Evolutionary conservation across 2,113 vertebrate genomes (phyloP).

Genomic region (Antidorcas marsupialis): DNA sequence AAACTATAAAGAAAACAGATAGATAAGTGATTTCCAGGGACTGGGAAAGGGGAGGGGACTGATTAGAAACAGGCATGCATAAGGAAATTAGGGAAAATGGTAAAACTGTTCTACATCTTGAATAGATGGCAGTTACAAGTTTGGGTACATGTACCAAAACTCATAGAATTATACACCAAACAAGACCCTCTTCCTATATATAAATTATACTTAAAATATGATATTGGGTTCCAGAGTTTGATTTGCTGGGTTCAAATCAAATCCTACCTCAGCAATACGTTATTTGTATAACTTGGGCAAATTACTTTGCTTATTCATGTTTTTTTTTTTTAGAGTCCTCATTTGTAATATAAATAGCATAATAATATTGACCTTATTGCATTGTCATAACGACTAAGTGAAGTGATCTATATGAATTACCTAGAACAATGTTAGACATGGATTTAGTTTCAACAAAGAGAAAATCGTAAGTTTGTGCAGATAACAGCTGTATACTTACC

Average conservation of each 20-base stretch:
- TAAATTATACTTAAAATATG: background rate
- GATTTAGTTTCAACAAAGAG: background rate
- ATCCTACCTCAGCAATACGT: background rate
- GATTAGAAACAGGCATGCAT: background rate
- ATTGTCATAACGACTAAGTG: background rate
- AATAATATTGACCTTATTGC: background rate
- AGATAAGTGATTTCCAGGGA: background rate
- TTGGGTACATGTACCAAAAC: background rate
- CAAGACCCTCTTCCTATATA: background rate
- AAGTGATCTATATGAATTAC: background rate
- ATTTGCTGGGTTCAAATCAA: background rate
- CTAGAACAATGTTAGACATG: background rate
- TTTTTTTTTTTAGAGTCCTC: background rate
- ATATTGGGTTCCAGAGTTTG: background rate
- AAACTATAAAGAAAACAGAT: background rate
- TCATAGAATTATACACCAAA: background rate
- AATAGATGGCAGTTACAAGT: background rate
- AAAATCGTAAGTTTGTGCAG: background rate
- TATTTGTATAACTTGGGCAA: background rate
- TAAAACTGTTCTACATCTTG: background rate
- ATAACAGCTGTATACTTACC: background rate
- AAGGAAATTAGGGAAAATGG: background rate
- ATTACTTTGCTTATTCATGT: background rate
- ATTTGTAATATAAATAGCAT: background rate
- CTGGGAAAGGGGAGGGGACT: background rate